Percentiles rank a stretch among this genome's conserved stretches.
phyloP scores from a whole-genome alignment of 1,140 invertebrate species.

The Callitettix versicolor region DNA sequence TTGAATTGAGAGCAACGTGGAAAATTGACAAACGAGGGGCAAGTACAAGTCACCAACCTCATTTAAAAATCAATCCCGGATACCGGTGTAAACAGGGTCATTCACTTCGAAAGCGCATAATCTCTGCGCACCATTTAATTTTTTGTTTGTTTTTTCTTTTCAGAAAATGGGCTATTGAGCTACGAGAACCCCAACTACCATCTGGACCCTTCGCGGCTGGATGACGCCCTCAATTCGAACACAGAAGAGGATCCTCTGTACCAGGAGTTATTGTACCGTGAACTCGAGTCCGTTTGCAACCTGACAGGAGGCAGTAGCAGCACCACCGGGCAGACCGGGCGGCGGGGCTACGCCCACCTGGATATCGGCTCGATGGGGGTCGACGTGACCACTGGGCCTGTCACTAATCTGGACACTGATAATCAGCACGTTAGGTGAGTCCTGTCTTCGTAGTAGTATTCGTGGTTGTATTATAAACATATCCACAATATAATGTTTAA shows the following conservation, averaged over 20 bases:
- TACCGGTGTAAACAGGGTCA: too few relatives aligned
- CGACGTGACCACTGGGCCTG: conserved; percentile 50
- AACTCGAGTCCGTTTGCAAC: conserved; percentile 45
- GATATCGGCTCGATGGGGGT: conserved; percentile 61
- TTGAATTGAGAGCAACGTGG: too few relatives aligned
- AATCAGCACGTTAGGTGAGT: conserved; percentile 27
- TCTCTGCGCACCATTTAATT: too few relatives aligned
- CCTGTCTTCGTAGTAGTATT: neutral
- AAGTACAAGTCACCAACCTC: too few relatives aligned
- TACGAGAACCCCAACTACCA: conserved; percentile 84
- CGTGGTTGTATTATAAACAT: neutral
- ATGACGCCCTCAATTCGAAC: conserved; percentile 69
- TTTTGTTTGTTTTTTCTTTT: conserved; percentile 29
- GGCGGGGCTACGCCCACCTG: conserved; percentile 49
- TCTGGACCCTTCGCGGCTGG: conserved; percentile 59
- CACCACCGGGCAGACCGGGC: conserved; percentile 32
- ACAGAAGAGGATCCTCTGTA: conserved; percentile 36
- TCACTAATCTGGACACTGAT: conserved; percentile 40
- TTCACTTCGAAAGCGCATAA: too few relatives aligned
- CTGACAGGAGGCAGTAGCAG: conserved; percentile 26
- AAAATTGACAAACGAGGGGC: too few relatives aligned
- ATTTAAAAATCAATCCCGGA: too few relatives aligned
- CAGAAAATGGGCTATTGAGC: conserved; percentile 76
- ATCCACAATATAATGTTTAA: neutral
- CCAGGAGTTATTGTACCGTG: conserved; percentile 40